phyloP scores from a whole-genome alignment of 2,797 vertebrate species.

The Argentina silus region DNA sequence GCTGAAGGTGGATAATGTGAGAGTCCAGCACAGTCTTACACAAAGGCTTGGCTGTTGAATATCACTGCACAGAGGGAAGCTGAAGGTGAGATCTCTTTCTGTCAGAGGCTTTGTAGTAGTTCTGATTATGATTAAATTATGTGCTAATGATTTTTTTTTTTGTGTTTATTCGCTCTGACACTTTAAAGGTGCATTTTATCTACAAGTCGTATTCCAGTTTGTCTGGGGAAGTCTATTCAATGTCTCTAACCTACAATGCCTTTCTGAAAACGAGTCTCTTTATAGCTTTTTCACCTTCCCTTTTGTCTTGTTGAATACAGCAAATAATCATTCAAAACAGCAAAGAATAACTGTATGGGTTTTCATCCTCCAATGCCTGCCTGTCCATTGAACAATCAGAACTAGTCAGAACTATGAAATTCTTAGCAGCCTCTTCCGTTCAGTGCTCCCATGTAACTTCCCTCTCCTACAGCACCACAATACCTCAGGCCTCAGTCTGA shows the following conservation, averaged over 20 bases:
- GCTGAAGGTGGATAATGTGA: neutral
- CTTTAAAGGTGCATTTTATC: no score
- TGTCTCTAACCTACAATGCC: neutral
- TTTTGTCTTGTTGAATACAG: neutral
- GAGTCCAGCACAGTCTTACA: neutral
- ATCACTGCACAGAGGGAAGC: neutral
- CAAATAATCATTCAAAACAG: neutral
- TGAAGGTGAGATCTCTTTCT: neutral
- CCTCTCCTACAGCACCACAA: neutral
- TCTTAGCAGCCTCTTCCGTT: no score
- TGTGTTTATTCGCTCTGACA: no score
- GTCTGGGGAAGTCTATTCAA: no score
- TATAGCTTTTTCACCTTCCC: neutral
- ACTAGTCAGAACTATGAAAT: no score
- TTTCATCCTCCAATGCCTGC: no score
- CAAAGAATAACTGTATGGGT: neutral
- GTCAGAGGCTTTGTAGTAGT: no score
- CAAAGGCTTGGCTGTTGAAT: neutral
- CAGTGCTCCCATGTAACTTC: neutral
- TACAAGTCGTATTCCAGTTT: no score
- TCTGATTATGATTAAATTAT: no score
- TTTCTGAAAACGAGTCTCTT: neutral
- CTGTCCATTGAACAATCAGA: no score
- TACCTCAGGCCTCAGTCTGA: conserved; percentile 1
- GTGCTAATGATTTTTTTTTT: no score